Conservation (phyloP, 2,888 invertebrate genomes). For the Drosophila imparisetae region DNA sequence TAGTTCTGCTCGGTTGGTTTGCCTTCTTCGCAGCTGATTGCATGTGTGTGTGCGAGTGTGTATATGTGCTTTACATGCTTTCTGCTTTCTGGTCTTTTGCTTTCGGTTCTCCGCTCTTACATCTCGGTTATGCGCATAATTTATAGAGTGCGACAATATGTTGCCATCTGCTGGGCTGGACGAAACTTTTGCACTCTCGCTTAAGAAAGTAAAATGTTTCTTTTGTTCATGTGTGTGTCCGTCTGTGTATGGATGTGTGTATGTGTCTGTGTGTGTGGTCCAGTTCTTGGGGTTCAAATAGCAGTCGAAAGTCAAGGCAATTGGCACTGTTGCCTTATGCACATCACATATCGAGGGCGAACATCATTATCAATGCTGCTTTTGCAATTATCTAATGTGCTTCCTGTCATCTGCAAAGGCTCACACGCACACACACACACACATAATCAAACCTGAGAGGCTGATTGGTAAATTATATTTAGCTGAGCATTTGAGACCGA, state of each 20-base stretch:
- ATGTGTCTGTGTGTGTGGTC: slow-evolving; percentile 22
- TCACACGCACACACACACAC: slow-evolving; percentile 4
- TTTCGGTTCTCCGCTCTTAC: slow-evolving; percentile 24
- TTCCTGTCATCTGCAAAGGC: slow-evolving; percentile 22
- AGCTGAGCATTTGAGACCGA: slow-evolving; percentile 31
- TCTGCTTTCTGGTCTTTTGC: slow-evolving; percentile 25
- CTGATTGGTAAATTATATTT: slow-evolving; percentile 74
- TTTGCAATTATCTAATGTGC: slow-evolving; percentile 59
- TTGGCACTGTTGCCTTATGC: slow-evolving; percentile 27
- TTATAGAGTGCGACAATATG: slow-evolving; percentile 80
- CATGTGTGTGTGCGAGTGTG: slow-evolving; percentile 14
- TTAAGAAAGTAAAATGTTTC: slow-evolving; percentile 62
- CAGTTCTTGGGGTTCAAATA: slow-evolving; percentile 47
- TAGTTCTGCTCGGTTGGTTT: slow-evolving; percentile 76
- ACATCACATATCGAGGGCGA: slow-evolving; percentile 8
- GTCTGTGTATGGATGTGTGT: slow-evolving; percentile 9
- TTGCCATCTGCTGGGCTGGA: slow-evolving; percentile 54
- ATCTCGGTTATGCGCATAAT: slow-evolving; percentile 79
- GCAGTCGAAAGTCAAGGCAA: slow-evolving; percentile 61
- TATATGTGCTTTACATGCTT: slow-evolving; percentile 43
- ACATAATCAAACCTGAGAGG: not conserved
- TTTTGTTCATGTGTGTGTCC: slow-evolving; percentile 12
- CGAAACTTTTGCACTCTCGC: slow-evolving; percentile 61
- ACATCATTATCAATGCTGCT: slow-evolving; percentile 49
- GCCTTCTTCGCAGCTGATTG: slow-evolving; percentile 37